A percentile compares a stretch with the other conserved stretches of the same genome.
Evolutionary conservation across 2,888 invertebrate species (phyloP).

Genomic region (Rhingia rostrata): DNA sequence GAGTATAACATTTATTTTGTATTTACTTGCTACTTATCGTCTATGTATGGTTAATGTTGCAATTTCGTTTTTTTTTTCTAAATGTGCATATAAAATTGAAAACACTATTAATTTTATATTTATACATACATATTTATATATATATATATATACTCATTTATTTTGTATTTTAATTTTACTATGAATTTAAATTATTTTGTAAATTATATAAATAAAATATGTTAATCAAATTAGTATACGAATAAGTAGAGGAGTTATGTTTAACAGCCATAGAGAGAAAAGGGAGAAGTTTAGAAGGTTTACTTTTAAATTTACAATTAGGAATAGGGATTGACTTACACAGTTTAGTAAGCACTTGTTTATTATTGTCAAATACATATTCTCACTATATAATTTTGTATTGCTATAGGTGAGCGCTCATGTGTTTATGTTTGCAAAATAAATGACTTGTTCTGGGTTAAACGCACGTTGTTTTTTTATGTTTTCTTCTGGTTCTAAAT

Average conservation of each 20-base stretch:
- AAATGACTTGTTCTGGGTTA: neutral
- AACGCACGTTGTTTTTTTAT: neutral
- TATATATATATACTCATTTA: conserved; percentile 55
- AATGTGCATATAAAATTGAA: conserved; percentile 74
- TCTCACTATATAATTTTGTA: conserved; percentile 54
- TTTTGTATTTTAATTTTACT: conserved; percentile 25
- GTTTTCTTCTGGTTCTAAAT: neutral
- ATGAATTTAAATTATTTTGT: conserved; percentile 21
- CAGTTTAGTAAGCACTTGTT: conserved; percentile 60
- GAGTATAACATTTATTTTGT: conserved; percentile 60
- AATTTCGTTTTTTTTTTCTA: conserved; percentile 67
- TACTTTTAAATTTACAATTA: conserved; percentile 47
- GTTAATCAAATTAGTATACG: neutral
- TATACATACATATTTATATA: conserved; percentile 55
- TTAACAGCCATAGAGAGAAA: conserved; percentile 58
- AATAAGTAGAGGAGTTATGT: conserved; percentile 17
- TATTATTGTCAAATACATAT: conserved; percentile 72
- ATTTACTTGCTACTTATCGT: conserved; percentile 51
- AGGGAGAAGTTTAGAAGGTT: conserved; percentile 18
- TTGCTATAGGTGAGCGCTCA: conserved; percentile 13
- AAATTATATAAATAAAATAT: conserved; percentile 3
- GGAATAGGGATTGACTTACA: conserved; percentile 52
- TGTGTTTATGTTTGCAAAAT: neutral
- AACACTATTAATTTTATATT: conserved; percentile 64
- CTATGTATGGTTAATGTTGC: conserved; percentile 63